phyloP scores from a whole-genome alignment of 2,797 vertebrate genomes.

The Myotis myotis region DNA sequence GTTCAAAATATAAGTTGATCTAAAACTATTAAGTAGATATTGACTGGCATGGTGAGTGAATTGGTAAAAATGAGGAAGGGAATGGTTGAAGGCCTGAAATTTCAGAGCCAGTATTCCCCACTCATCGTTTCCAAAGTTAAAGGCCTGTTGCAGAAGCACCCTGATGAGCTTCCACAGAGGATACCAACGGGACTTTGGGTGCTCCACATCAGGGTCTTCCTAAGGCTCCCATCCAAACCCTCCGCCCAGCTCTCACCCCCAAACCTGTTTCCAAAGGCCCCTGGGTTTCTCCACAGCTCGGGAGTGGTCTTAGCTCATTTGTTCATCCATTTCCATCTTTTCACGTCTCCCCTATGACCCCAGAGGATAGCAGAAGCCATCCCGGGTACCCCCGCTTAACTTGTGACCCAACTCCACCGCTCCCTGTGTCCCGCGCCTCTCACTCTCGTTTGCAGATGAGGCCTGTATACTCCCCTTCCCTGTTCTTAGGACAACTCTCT shows the following conservation, averaged over 20 bases:
- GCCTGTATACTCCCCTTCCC: accelerated
- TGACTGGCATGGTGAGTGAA: not conserved
- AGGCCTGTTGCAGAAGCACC: conserved; percentile 61
- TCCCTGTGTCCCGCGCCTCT: accelerated
- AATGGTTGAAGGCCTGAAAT: not conserved
- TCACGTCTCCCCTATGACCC: not conserved
- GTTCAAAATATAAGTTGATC: not conserved
- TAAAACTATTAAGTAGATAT: not conserved
- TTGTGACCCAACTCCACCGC: accelerated
- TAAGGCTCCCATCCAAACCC: not conserved
- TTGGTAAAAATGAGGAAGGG: not conserved
- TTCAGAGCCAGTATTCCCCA: conserved; percentile 34
- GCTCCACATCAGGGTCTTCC: no score
- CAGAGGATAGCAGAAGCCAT: not conserved
- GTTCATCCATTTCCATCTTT: not conserved
- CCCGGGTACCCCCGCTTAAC: accelerated
- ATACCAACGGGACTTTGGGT: conserved; percentile 51
- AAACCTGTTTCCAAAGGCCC: not conserved
- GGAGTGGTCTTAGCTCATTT: not conserved
- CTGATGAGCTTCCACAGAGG: conserved; percentile 50
- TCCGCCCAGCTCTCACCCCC: not conserved
- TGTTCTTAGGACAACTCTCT: not conserved
- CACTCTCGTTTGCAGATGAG: not conserved
- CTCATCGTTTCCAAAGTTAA: conserved; percentile 67
- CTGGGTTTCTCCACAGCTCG: not conserved